A percentile compares a stretch with the other conserved stretches of the same genome.
phyloP scores from a whole-genome alignment of 2,113 vertebrate species.

The Clupea harengus region DNA sequence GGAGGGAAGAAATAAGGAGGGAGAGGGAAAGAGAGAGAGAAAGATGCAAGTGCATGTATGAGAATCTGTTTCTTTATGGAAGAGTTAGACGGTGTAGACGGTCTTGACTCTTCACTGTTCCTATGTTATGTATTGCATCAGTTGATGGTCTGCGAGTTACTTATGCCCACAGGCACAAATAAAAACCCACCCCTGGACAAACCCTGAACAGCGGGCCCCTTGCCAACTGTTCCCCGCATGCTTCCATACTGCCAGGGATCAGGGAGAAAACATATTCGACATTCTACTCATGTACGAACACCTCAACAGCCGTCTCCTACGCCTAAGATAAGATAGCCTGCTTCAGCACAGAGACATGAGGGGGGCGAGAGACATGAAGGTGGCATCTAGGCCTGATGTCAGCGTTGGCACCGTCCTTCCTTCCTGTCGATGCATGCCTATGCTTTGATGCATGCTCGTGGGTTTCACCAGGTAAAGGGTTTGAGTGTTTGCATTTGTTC shows the following conservation, averaged over 20 bases:
- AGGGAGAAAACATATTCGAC: background rate
- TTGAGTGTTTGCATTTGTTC: background rate
- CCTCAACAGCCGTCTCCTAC: too few relatives aligned
- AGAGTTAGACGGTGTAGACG: background rate
- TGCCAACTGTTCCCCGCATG: background rate
- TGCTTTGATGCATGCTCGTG: background rate
- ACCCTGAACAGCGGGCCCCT: background rate
- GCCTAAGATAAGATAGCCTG: background rate
- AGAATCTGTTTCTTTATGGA: background rate
- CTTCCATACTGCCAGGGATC: background rate
- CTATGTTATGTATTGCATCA: background rate
- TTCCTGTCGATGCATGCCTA: background rate
- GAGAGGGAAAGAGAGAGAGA: conserved; percentile 15
- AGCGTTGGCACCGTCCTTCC: background rate
- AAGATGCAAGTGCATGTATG: background rate
- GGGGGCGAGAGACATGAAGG: background rate
- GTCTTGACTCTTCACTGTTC: background rate
- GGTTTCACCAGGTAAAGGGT: background rate
- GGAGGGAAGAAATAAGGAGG: background rate
- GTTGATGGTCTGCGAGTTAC: background rate
- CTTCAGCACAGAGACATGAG: background rate
- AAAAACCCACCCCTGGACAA: background rate
- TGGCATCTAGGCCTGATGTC: background rate
- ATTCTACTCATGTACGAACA: too few relatives aligned
- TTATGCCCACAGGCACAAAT: background rate